A percentile compares a stretch with the other conserved stretches of the same genome.
Evolutionary conservation across 2,113 vertebrate genomes (phyloP).

Genomic region (Corapipo altera): DNA sequence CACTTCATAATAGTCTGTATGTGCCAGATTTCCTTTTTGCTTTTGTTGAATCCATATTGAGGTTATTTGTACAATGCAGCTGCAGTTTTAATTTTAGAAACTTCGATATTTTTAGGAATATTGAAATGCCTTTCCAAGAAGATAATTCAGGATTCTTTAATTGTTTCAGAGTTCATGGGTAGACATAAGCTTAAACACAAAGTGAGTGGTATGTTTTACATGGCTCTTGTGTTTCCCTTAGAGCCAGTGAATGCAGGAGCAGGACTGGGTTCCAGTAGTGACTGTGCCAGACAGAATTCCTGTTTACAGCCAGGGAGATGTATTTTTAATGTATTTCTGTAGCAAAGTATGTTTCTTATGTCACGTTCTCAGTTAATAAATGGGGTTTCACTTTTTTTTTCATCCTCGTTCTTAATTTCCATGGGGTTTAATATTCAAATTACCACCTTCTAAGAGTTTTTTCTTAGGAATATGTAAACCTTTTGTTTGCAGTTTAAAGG

Average conservation of each 20-base stretch:
- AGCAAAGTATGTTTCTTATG: background rate
- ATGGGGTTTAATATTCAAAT: background rate
- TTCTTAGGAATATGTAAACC: background rate
- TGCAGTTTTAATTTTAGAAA: constrained; percentile 64
- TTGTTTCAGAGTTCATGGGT: constrained; percentile 3
- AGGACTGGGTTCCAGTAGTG: background rate
- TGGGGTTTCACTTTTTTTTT: background rate
- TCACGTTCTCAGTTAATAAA: background rate
- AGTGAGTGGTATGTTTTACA: background rate
- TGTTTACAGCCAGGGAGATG: background rate
- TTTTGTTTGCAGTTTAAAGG: background rate
- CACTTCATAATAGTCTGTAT: constrained; percentile 38
- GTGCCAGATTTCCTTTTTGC: constrained; percentile 62
- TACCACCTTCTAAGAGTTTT: background rate
- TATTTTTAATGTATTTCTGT: background rate
- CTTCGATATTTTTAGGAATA: constrained; percentile 56
- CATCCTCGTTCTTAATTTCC: background rate
- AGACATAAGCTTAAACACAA: background rate
- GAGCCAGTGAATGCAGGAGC: background rate
- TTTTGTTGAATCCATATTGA: constrained; percentile 42
- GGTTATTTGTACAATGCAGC: constrained; percentile 46
- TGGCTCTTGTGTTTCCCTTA: background rate
- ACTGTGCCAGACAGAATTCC: background rate
- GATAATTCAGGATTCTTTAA: constrained; percentile 42
- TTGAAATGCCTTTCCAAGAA: constrained; percentile 55